phyloP scores from a whole-genome alignment of 2,888 invertebrate species.

The Oscheius myriophilus region DNA sequence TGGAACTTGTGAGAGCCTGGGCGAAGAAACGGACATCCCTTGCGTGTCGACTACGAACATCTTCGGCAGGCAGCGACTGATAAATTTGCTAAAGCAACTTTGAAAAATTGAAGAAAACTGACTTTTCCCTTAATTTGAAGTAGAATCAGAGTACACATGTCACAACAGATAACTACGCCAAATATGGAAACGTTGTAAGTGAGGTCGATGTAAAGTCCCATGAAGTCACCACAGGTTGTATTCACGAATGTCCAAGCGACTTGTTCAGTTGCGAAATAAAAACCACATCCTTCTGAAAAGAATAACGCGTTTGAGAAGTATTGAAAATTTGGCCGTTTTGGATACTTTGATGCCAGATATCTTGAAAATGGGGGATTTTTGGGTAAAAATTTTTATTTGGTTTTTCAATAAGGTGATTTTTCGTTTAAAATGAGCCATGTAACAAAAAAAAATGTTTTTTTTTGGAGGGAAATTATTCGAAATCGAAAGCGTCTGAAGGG shows the following conservation, averaged over 20 bases:
- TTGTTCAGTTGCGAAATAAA: constrained; percentile 13
- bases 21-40: constrained; percentile 21
- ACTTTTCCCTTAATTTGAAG: constrained; percentile 3
- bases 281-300: constrained; percentile 19
- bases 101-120: background rate
- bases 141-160: constrained; percentile 17
- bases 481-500: too few relatives aligned
- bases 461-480: too few relatives aligned
- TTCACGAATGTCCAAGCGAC: constrained; percentile 20
- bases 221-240: constrained; percentile 7
- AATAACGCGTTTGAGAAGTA: too few relatives aligned
- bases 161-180: background rate
- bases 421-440: too few relatives aligned
- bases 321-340: too few relatives aligned
- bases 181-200: constrained; percentile 18
- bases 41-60: constrained; percentile 2
- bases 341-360: too few relatives aligned
- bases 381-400: too few relatives aligned
- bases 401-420: too few relatives aligned
- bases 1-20: constrained; percentile 16
- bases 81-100: background rate
- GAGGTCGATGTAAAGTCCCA: constrained; percentile 12
- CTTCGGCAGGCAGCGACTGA: background rate
- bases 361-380: too few relatives aligned
- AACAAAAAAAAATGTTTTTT: too few relatives aligned